Percentiles rank a stretch among this genome's conserved stretches.
Conservation (phyloP, 2,888 invertebrate genomes). For the Sinohyriopsis cumingii region DNA sequence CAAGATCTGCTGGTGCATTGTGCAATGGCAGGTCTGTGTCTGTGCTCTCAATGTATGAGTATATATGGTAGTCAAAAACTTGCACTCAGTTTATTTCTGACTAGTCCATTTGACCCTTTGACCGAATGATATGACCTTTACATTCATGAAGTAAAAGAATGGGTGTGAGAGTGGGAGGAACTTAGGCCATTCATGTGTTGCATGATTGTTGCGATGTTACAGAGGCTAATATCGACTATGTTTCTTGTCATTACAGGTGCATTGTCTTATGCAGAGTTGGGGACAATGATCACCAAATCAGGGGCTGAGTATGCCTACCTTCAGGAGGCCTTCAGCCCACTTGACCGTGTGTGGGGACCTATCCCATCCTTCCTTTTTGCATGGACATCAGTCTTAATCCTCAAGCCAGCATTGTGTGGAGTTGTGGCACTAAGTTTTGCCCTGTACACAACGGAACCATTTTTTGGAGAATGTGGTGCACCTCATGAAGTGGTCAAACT, state of each 20-base stretch:
- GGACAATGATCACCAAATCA: constrained; percentile 84
- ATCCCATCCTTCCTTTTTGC: constrained; percentile 77
- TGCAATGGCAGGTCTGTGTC: too few relatives aligned
- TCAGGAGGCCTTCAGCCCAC: constrained; percentile 50
- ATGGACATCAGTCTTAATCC: constrained; percentile 72
- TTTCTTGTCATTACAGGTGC: constrained; percentile 76
- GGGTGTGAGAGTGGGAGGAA: too few relatives aligned
- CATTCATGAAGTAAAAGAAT: too few relatives aligned
- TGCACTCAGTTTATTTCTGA: too few relatives aligned
- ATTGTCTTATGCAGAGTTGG: constrained; percentile 85
- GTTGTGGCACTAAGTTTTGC: constrained; percentile 74
- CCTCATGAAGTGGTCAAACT: constrained; percentile 51
- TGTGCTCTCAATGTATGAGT: too few relatives aligned
- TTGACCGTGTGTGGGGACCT: constrained; percentile 69
- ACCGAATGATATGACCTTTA: too few relatives aligned
- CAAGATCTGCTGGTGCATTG: too few relatives aligned
- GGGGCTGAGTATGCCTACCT: constrained; percentile 86
- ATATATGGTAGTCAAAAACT: too few relatives aligned
- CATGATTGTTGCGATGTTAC: too few relatives aligned
- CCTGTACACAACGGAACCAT: constrained; percentile 63
- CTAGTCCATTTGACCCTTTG: too few relatives aligned
- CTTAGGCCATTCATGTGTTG: too few relatives aligned
- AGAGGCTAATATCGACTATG: neutral
- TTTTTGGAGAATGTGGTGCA: constrained; percentile 61
- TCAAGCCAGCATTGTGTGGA: constrained; percentile 72